These are phyloP conservation scores for Caranx melampygus DNA, from an alignment of 2,113 vertebrate genomes.

Conservation along the genomic window DNA sequence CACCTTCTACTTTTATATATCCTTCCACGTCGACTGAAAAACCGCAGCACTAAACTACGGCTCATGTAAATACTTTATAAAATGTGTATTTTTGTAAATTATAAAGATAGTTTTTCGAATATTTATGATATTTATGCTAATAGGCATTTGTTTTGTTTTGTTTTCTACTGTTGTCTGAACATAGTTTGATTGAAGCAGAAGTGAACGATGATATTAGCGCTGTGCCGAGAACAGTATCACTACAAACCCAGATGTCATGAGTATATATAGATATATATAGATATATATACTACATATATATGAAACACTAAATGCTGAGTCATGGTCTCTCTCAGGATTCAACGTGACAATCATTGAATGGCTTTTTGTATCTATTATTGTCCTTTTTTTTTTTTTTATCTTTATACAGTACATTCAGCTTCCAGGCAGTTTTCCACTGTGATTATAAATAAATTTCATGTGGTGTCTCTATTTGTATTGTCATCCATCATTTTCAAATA, in stretches of 20 bases:
- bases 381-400: slow-evolving; percentile 35
- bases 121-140: slow-evolving; percentile 84
- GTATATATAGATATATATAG: slow-evolving; percentile 18
- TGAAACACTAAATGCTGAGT: slow-evolving; percentile 41
- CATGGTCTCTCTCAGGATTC: slow-evolving; percentile 73
- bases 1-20: slow-evolving; percentile 32
- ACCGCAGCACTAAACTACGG: slow-evolving; percentile 42
- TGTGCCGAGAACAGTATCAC: slow-evolving; percentile 52
- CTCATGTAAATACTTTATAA: slow-evolving; percentile 60
- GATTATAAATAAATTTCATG: slow-evolving; percentile 66
- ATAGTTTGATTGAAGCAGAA: slow-evolving; percentile 63
- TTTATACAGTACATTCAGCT: slow-evolving; percentile 46
- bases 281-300: background rate
- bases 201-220: slow-evolving; percentile 47
- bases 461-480: slow-evolving; percentile 41
- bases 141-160: slow-evolving; percentile 69
- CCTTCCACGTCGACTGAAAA: slow-evolving; percentile 67
- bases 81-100: slow-evolving; percentile 82
- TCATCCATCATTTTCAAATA: slow-evolving; percentile 41
- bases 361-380: slow-evolving; percentile 60
- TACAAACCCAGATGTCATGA: slow-evolving; percentile 52
- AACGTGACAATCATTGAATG: slow-evolving; percentile 63
- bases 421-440: slow-evolving; percentile 59
- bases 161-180: slow-evolving; percentile 67
- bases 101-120: slow-evolving; percentile 77